A percentile compares a stretch with the other conserved stretches of the same genome.
These are phyloP conservation scores for Xenentodon cancila DNA, from an alignment of 2,797 vertebrate genomes.

Conservation along the genomic window DNA sequence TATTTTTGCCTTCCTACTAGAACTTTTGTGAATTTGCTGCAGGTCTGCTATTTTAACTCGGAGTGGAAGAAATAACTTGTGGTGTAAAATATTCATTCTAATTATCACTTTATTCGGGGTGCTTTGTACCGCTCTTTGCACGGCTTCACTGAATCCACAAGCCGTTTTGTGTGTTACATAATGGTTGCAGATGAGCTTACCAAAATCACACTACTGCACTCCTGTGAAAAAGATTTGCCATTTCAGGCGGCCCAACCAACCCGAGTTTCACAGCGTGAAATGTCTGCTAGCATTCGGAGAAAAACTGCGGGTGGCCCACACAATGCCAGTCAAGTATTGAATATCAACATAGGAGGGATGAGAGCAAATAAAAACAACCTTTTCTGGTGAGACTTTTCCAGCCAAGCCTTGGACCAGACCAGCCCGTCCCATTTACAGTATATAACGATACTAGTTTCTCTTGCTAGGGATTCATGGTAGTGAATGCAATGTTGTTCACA, in stretches of 20 bases:
- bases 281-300: slow-evolving; percentile 42
- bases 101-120: slow-evolving; percentile 7
- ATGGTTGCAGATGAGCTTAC: slow-evolving; percentile 30
- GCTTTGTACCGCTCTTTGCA: neutral
- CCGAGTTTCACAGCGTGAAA: slow-evolving; percentile 49
- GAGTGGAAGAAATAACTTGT: neutral
- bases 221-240: slow-evolving; percentile 23
- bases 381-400: slow-evolving; percentile 10
- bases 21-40: too few species aligned
- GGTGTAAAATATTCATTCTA: slow-evolving; percentile 11
- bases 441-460: too few species aligned
- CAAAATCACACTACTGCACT: slow-evolving; percentile 44
- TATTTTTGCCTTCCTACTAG: too few species aligned
- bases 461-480: neutral
- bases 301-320: slow-evolving; percentile 30
- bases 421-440: too few species aligned
- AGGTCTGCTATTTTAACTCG: neutral
- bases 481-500: too few species aligned
- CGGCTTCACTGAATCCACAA: slow-evolving; percentile 4
- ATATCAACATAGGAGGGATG: slow-evolving; percentile 45
- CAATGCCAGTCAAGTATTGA: slow-evolving; percentile 38
- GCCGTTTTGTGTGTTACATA: slow-evolving; percentile 33
- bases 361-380: slow-evolving; percentile 46
- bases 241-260: slow-evolving; percentile 8
- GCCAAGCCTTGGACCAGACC: neutral